Evolutionary conservation across 2,888 invertebrate species (phyloP).

Genomic region (Drosophila pseudotakahashii): DNA sequence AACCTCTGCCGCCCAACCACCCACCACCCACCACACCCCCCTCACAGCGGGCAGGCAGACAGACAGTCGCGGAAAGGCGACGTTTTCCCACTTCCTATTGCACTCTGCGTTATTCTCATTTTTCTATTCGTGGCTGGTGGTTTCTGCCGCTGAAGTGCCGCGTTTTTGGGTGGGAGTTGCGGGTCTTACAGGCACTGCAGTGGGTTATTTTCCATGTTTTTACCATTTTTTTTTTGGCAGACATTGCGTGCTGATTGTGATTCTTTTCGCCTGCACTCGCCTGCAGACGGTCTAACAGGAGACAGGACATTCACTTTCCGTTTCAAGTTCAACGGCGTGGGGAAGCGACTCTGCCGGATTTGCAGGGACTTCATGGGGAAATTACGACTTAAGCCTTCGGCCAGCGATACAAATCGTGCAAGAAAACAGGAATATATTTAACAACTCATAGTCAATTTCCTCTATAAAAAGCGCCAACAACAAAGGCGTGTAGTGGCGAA

Average conservation of each 20-base stretch:
- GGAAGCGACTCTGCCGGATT: slow-evolving; percentile 12
- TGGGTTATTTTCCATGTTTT: slow-evolving; percentile 33
- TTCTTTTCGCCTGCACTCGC: slow-evolving; percentile 62
- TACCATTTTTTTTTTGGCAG: slow-evolving; percentile 46
- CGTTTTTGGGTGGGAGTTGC: slow-evolving; percentile 6
- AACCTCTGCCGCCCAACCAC: background rate
- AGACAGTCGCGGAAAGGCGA: slow-evolving; percentile 58
- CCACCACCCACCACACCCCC: slow-evolving; percentile 2
- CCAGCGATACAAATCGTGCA: background rate
- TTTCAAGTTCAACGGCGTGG: slow-evolving; percentile 72
- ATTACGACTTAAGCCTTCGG: slow-evolving; percentile 10
- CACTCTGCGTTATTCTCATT: slow-evolving; percentile 44
- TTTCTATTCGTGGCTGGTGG: slow-evolving; percentile 9
- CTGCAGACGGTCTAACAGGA: slow-evolving; percentile 68
- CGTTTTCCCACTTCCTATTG: slow-evolving; percentile 53
- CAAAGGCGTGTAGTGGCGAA: slow-evolving; percentile 30
- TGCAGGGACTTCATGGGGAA: slow-evolving; percentile 12
- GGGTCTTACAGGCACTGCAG: slow-evolving; percentile 51
- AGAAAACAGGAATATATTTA: background rate
- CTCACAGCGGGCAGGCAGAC: slow-evolving; percentile 40
- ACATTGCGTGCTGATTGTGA: slow-evolving; percentile 68
- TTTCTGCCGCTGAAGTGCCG: slow-evolving; percentile 22
- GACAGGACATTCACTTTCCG: slow-evolving; percentile 78
- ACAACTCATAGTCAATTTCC: slow-evolving; percentile 19
- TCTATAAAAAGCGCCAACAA: slow-evolving; percentile 18